Conservation (phyloP, 2,888 invertebrate genomes). For the Thymelicus lineola region DNA sequence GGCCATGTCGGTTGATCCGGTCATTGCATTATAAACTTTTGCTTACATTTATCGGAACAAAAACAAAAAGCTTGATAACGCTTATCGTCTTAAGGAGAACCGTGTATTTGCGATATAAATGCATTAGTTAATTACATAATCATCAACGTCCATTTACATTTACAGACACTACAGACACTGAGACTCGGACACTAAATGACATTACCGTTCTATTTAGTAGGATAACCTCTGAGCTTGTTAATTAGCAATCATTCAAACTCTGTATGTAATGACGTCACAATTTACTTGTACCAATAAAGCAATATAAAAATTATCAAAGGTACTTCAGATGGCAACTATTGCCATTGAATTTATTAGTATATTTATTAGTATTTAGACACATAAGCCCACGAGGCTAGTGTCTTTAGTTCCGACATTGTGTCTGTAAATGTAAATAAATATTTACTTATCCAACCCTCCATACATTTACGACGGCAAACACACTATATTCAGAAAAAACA, state of each 20-base stretch:
- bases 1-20: slow-evolving; percentile 41
- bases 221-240: too few relatives aligned
- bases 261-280: too few relatives aligned
- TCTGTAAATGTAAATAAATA: slow-evolving; percentile 17
- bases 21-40: slow-evolving; percentile 34
- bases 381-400: too few relatives aligned
- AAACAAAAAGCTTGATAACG: slow-evolving; percentile 48
- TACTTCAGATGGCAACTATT: too few relatives aligned
- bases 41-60: slow-evolving; percentile 48
- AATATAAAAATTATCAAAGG: too few relatives aligned
- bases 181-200: neutral
- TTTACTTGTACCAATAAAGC: too few relatives aligned
- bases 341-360: too few relatives aligned
- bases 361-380: neutral
- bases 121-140: slow-evolving; percentile 68
- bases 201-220: too few relatives aligned
- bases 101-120: slow-evolving; percentile 74
- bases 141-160: slow-evolving; percentile 41
- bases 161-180: slow-evolving; percentile 28
- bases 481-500: neutral
- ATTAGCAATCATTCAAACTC: too few relatives aligned
- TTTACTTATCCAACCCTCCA: slow-evolving; percentile 20
- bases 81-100: slow-evolving; percentile 51
- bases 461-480: slow-evolving; percentile 7
- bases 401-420: neutral